Evolutionary conservation across 2,797 vertebrate species (phyloP).

Genomic region (Leucoraja ocellata): DNA sequence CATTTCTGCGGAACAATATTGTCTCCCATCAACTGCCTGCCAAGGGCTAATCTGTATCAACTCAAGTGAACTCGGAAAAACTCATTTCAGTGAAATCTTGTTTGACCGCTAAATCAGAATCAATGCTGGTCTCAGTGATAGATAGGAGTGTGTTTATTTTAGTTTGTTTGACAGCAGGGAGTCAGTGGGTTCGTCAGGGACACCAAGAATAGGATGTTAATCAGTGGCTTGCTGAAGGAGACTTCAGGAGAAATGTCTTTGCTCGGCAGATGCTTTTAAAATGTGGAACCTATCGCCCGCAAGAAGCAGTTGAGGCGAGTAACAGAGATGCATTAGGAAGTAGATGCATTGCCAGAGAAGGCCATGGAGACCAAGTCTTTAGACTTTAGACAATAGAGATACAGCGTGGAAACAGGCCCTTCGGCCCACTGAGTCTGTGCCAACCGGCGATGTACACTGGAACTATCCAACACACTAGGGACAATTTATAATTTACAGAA

Average conservation of each 20-base stretch:
- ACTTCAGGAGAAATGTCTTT: background rate
- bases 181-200: background rate
- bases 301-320: background rate
- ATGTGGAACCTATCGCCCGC: background rate
- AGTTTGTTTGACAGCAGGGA: background rate
- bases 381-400: no score
- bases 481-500: no score
- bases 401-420: no score
- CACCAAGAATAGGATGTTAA: background rate
- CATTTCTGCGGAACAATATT: background rate
- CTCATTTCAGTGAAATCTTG: background rate
- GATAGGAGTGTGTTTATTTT: background rate
- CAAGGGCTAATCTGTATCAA: background rate
- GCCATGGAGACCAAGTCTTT: no score
- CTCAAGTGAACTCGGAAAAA: background rate
- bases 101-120: background rate
- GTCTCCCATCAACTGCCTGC: background rate
- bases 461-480: no score
- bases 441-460: no score
- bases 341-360: no score
- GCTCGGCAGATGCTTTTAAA: background rate
- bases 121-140: background rate
- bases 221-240: background rate
- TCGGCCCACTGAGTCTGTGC: no score
- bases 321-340: background rate